Evolutionary conservation across 1,140 invertebrate genomes (phyloP).

Genomic region (Colletes gigas): DNA sequence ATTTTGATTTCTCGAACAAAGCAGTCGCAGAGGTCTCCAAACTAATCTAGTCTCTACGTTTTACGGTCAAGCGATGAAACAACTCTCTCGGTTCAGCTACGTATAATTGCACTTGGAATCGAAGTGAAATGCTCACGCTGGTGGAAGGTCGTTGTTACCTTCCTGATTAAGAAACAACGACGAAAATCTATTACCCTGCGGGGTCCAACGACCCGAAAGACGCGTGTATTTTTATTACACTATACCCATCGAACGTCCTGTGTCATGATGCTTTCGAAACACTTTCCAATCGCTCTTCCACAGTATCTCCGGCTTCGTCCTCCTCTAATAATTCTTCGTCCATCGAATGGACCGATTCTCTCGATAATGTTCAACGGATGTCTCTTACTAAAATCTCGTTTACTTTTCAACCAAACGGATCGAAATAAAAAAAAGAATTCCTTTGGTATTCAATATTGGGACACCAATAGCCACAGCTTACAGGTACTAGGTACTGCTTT

Average conservation of each 20-base stretch:
- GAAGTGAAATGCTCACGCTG: constrained; percentile 18
- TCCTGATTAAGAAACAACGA: neutral
- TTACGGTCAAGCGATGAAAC: constrained; percentile 38
- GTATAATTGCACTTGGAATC: constrained; percentile 51
- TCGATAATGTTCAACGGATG: too few species aligned
- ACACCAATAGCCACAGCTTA: too few species aligned
- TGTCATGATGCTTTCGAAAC: neutral
- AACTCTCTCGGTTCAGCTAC: neutral
- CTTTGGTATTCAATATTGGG: too few species aligned
- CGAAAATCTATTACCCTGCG: neutral
- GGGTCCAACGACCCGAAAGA: neutral
- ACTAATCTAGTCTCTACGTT: constrained; percentile 29
- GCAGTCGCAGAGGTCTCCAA: constrained; percentile 7
- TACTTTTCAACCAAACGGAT: too few species aligned
- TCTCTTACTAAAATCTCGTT: too few species aligned
- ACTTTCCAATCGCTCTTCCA: too few species aligned
- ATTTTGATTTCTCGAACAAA: neutral
- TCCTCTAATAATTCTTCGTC: neutral
- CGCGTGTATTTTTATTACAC: neutral
- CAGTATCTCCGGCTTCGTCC: too few species aligned
- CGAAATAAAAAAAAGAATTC: too few species aligned
- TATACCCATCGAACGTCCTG: constrained; percentile 2
- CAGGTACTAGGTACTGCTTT: too few species aligned
- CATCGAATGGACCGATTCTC: too few species aligned
- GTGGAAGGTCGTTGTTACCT: neutral